Base-by-base conservation (phyloP, 2,888 invertebrate genomes). In the Reticulitermes lucifugus region DNA sequence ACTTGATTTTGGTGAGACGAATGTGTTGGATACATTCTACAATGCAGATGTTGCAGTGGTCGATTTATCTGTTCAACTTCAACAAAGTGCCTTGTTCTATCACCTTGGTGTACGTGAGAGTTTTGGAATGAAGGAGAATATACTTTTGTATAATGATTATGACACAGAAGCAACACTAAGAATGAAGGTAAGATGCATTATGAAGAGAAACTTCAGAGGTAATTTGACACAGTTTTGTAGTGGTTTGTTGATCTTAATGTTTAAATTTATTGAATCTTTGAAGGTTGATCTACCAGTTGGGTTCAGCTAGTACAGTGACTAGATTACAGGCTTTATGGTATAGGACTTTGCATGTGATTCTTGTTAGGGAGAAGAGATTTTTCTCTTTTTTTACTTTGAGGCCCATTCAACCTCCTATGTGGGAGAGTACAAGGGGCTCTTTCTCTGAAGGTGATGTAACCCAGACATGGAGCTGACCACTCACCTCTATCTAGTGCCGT, bases 21-120 rank as follows among this genome's bases (percentile, higher is more conserved):
- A 97, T 91, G 97, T 97, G 0, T 91, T 99, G 89, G 98, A 99
- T 90, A 96, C 95, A 88, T 99, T 99, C 92, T 99, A 99, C 91
- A 98, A 98, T 94, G 99, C 99, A 0, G 99, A 99, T 91, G 98
- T 99, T 79, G 98, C 98, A 0, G 93, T 99, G 71, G 98, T 99
- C 75, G 99, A 99, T 91, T 93, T 99, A 88, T 98, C 98, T 60
- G 92, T 98, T 83, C 95, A 96, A 88, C 92, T 96, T 46, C 99
- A 99, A 91, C 98, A 98, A 90, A 97, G 98, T 88, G 95, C 98
- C 0, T 92, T 99, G 85, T 96, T 98, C 89, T 99, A 99, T 92
- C 99, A 99, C 90, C 93, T 99, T 81, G 99, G 99, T 75, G 98
- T 99, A 0, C 93, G 99, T 83, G 99, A 99, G 91, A 98, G 98